Evolutionary conservation across 2,113 vertebrate species (phyloP).

Genomic region (Sylvia atricapilla): DNA sequence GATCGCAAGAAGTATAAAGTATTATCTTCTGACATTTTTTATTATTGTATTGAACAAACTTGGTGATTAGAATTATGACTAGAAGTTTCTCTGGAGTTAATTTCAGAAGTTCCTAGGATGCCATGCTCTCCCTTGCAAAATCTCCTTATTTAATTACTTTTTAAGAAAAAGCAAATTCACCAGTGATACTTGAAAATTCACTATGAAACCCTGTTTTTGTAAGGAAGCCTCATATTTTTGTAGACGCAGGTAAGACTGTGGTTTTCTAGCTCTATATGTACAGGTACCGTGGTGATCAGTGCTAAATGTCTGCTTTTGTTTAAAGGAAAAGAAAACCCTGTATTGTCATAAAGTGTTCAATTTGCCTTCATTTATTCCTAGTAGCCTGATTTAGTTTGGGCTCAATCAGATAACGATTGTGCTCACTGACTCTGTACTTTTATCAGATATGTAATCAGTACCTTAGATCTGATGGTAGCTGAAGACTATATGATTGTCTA

Average conservation of each 20-base stretch:
- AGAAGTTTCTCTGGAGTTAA: background rate
- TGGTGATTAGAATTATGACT: background rate
- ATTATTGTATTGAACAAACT: background rate
- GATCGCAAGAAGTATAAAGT: background rate
- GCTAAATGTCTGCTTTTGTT: background rate
- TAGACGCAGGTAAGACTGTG: background rate
- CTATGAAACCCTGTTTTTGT: background rate
- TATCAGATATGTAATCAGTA: constrained; percentile 94
- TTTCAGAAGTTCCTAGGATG: background rate
- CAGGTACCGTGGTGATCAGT: background rate
- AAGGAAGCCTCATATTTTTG: background rate
- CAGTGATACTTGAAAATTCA: background rate
- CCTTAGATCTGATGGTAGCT: constrained; percentile 94
- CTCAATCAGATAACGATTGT: background rate
- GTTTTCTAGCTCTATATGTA: background rate
- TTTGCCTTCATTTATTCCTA: background rate
- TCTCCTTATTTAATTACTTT: background rate
- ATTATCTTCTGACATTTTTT: background rate
- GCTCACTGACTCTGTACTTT: background rate
- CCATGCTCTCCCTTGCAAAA: background rate
- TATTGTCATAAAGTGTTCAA: background rate
- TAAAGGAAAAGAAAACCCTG: background rate
- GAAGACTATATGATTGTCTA: constrained; percentile 99
- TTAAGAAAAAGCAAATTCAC: background rate
- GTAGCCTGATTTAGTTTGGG: background rate